These are phyloP conservation scores for Amphimallon solstitiale DNA, from an alignment of 2,888 invertebrate genomes.

Conservation along the genomic window DNA sequence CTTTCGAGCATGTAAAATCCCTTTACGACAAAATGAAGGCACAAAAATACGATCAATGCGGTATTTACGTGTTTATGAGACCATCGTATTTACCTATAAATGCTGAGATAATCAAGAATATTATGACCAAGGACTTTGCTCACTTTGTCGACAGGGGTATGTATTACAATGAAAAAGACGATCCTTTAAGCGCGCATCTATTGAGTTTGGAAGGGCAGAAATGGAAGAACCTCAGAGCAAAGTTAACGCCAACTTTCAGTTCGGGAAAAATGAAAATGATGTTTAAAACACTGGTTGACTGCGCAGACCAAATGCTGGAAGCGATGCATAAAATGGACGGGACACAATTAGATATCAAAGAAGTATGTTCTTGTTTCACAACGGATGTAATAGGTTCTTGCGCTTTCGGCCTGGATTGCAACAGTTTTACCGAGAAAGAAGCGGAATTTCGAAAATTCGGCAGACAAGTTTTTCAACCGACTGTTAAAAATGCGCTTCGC, in stretches of 20 bases:
- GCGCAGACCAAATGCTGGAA: slow-evolving; percentile 51
- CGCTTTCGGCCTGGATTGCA: slow-evolving; percentile 68
- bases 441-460: slow-evolving; percentile 61
- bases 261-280: slow-evolving; percentile 63
- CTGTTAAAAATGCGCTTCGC: slow-evolving; percentile 32
- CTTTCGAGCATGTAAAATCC: neutral
- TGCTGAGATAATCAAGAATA: neutral
- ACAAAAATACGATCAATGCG: neutral
- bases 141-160: slow-evolving; percentile 56
- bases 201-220: slow-evolving; percentile 54
- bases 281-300: slow-evolving; percentile 55
- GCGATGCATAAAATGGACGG: slow-evolving; percentile 47
- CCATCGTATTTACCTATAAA: neutral
- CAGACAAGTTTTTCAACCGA: slow-evolving; percentile 37
- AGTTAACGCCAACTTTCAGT: slow-evolving; percentile 62
- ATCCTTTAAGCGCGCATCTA: slow-evolving; percentile 54
- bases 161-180: slow-evolving; percentile 52
- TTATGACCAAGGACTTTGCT: slow-evolving; percentile 54
- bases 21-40: slow-evolving; percentile 6
- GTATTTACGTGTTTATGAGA: neutral
- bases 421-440: slow-evolving; percentile 64
- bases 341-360: slow-evolving; percentile 60
- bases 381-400: slow-evolving; percentile 64
- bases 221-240: slow-evolving; percentile 61
- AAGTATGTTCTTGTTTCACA: slow-evolving; percentile 62